Percentiles rank a stretch among this genome's conserved stretches.
Conservation (phyloP, 2,797 vertebrate species). For the Zalophus californianus region DNA sequence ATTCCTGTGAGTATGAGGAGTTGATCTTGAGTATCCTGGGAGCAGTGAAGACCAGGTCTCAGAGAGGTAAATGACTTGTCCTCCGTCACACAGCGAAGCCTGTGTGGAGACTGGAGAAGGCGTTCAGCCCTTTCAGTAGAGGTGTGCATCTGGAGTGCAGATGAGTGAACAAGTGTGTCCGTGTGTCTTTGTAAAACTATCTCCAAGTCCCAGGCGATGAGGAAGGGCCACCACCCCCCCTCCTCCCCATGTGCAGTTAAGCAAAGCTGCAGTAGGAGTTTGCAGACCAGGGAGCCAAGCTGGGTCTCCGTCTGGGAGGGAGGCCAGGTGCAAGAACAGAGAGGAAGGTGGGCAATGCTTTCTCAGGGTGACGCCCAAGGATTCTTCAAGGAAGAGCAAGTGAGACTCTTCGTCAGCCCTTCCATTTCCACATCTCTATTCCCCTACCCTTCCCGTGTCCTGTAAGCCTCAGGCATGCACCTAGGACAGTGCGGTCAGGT, state of each 20-base stretch:
- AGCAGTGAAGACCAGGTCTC: not conserved
- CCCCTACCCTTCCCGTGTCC: not conserved
- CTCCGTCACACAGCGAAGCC: conserved; percentile 1
- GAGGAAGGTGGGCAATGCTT: fast-evolving
- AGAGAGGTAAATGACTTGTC: not conserved
- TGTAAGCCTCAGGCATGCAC: not conserved
- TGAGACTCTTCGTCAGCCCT: not conserved
- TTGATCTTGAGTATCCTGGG: not conserved
- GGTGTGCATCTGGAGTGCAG: not conserved
- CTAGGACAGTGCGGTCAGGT: not conserved
- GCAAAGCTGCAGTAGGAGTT: too few species aligned
- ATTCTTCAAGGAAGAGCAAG: not conserved
- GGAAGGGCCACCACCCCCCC: not conserved
- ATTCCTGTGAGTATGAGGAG: not conserved
- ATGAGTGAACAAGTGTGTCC: not conserved
- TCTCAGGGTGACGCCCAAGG: not conserved
- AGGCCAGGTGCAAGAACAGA: not conserved
- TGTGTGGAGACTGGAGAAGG: not conserved
- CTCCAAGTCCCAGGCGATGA: not conserved
- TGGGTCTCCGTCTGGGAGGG: not conserved
- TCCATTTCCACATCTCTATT: not conserved
- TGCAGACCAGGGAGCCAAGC: not conserved
- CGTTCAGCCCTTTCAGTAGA: not conserved
- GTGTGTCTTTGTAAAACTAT: not conserved
- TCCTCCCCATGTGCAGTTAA: not conserved